phyloP scores from a whole-genome alignment of 2,797 vertebrate species.

The Lacerta bilineata region DNA sequence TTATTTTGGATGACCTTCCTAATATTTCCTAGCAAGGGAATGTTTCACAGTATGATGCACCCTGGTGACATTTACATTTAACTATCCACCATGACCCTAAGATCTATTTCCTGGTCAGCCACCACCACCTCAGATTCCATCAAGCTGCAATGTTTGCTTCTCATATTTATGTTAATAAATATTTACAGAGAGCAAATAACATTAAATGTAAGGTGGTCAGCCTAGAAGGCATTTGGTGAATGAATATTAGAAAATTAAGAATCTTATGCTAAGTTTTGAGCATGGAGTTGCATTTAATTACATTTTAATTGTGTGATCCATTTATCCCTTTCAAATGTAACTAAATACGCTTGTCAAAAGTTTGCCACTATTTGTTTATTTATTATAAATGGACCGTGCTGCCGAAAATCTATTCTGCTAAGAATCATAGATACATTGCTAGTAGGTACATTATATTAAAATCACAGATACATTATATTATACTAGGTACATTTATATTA shows the following conservation, averaged over 20 bases:
- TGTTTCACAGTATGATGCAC: neutral
- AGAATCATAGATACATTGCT: neutral
- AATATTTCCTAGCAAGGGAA: neutral
- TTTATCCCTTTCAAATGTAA: conserved; percentile 60
- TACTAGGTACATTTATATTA: too few relatives aligned
- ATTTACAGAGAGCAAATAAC: conserved; percentile 59
- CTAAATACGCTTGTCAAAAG: conserved; percentile 52
- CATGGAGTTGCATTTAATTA: conserved; percentile 63
- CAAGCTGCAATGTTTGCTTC: conserved; percentile 3
- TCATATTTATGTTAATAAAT: conserved; percentile 45
- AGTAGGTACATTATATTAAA: neutral
- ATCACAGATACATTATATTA: too few relatives aligned
- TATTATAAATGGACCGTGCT: neutral
- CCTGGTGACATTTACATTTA: neutral
- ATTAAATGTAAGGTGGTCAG: conserved; percentile 65
- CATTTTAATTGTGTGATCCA: conserved; percentile 71
- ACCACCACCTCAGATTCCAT: too few relatives aligned
- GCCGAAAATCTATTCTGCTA: neutral
- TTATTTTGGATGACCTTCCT: neutral
- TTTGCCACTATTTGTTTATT: neutral
- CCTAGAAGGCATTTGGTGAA: conserved; percentile 62
- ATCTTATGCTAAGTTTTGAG: conserved; percentile 60
- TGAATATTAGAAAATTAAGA: conserved; percentile 73
- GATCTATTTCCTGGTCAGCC: neutral
- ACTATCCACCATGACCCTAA: neutral